Evolutionary conservation across 1,140 invertebrate genomes (phyloP).

Genomic region (Caenorhabditis elegans): DNA sequence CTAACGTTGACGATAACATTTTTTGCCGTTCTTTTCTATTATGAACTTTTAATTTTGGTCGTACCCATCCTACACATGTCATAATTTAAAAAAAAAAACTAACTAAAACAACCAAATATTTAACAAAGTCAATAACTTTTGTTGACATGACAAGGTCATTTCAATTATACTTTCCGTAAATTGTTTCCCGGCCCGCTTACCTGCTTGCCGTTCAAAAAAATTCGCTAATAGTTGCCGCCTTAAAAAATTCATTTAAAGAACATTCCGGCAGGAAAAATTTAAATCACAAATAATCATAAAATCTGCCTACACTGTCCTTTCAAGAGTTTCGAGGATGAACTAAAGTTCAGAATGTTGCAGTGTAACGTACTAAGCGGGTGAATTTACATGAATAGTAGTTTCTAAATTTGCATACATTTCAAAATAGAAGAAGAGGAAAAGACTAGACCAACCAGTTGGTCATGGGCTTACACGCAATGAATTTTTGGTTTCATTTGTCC

Average conservation of each 20-base stretch:
- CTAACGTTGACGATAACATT: too few species aligned
- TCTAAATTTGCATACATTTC: slow-evolving; percentile 26
- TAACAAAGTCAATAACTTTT: not conserved
- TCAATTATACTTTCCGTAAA: slow-evolving; percentile 12
- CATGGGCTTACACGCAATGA: not conserved
- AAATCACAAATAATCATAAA: not conserved
- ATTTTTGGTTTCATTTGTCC: not conserved
- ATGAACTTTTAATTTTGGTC: too few species aligned
- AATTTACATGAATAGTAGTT: slow-evolving; percentile 14
- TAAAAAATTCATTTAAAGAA: not conserved
- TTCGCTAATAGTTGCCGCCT: slow-evolving; percentile 18
- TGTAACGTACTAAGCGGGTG: not conserved
- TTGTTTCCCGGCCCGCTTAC: not conserved
- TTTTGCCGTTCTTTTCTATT: too few species aligned
- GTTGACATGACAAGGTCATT: slow-evolving; percentile 16
- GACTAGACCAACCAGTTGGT: not conserved
- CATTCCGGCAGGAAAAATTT: not conserved
- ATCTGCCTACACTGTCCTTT: too few species aligned
- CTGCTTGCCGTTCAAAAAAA: not conserved
- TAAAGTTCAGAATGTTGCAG: slow-evolving; percentile 5
- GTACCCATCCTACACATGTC: too few species aligned
- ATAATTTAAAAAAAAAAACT: too few species aligned
- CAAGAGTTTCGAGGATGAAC: not conserved
- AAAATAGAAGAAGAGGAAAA: not conserved
- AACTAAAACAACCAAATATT: too few species aligned